Percentiles rank a stretch among this genome's conserved stretches.
Evolutionary conservation across 2,113 vertebrate genomes (phyloP).

Genomic region (Semicossyphus pulcher): DNA sequence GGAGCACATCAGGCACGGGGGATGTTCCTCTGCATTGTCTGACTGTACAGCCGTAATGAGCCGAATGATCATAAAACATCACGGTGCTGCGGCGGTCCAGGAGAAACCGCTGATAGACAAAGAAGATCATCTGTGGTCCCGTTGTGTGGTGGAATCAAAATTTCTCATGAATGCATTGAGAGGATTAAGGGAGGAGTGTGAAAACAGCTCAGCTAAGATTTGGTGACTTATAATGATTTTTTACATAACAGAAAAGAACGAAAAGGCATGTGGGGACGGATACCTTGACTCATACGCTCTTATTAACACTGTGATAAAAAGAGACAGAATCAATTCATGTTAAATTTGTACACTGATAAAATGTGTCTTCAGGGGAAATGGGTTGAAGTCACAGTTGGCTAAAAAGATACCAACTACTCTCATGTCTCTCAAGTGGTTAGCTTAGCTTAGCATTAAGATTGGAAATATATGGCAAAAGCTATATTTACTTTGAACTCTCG

Average conservation of each 20-base stretch:
- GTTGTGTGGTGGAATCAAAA: constrained; percentile 11
- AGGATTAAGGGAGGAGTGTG: constrained; percentile 36
- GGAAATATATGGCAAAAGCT: no score
- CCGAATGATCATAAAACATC: constrained; percentile 12
- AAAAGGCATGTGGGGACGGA: neutral
- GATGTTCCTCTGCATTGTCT: constrained; percentile 32
- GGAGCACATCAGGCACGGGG: constrained; percentile 18
- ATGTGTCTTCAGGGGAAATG: no score
- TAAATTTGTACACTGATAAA: neutral
- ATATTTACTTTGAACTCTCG: no score
- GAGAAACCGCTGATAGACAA: constrained; percentile 25
- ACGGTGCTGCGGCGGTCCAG: neutral
- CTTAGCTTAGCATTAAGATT: neutral
- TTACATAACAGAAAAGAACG: neutral
- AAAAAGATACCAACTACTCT: no score
- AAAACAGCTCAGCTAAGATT: constrained; percentile 4
- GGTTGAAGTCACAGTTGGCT: no score
- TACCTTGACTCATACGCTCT: neutral
- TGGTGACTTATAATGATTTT: neutral
- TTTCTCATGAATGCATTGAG: constrained; percentile 39
- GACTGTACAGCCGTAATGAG: constrained; percentile 23
- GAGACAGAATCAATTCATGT: neutral
- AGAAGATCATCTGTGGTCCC: constrained; percentile 27
- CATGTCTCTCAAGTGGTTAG: neutral
- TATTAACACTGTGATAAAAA: neutral